These are phyloP conservation scores for Hymenopus coronatus DNA, from an alignment of 2,888 invertebrate genomes.

Conservation along the genomic window DNA sequence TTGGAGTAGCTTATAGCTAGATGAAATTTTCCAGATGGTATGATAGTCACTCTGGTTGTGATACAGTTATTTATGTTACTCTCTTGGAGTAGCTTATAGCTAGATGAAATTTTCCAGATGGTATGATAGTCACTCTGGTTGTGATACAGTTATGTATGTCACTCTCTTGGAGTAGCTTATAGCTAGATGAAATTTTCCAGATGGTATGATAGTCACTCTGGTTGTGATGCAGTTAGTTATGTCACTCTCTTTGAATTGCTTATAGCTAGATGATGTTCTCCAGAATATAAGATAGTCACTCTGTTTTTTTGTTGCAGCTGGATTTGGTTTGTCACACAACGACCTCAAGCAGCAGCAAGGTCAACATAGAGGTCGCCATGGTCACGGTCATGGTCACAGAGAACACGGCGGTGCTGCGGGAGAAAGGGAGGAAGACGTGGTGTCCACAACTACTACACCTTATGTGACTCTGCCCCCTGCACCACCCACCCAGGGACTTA, in stretches of 20 bases:
- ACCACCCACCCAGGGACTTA: neutral
- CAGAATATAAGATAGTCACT: no score
- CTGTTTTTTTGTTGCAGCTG: neutral
- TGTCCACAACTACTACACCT: constrained; percentile 1
- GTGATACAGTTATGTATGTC: neutral
- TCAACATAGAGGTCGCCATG: constrained; percentile 1
- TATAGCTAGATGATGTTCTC: no score
- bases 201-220: neutral
- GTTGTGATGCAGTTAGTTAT: no score
- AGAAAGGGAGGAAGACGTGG: neutral
- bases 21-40: no score
- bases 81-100: no score
- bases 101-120: no score
- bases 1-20: no score
- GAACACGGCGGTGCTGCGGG: neutral
- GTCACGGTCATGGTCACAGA: neutral
- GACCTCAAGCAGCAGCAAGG: constrained; percentile 7
- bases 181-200: neutral
- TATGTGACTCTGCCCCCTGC: neutral
- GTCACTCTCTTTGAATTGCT: neutral
- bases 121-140: no score
- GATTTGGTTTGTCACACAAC: constrained; percentile 13
- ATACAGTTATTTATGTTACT: no score
- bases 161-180: neutral
- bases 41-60: no score